These are phyloP conservation scores for Tragelaphus buxtoni DNA, from an alignment of 2,113 vertebrate species.

Conservation along the genomic window DNA sequence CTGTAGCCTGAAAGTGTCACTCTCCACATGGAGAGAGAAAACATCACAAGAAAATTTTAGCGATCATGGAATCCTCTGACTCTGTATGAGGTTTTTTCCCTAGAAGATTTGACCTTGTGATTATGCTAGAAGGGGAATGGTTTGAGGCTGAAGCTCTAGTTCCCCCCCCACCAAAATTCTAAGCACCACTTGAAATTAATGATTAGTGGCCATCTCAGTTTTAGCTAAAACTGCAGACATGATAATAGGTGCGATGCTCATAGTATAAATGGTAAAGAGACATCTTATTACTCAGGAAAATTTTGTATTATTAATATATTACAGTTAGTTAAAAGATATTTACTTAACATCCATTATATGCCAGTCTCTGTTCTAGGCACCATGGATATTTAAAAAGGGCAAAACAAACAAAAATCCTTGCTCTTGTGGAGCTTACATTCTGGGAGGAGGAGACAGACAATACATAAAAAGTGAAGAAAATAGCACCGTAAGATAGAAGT, in stretches of 20 bases:
- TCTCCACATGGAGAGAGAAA: background rate
- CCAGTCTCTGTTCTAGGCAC: background rate
- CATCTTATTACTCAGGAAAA: background rate
- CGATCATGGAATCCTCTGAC: background rate
- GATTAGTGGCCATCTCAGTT: background rate
- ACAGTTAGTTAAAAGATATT: background rate
- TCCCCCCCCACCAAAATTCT: background rate
- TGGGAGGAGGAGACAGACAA: background rate
- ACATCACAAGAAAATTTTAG: background rate
- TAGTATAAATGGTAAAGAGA: background rate
- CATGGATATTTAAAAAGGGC: background rate
- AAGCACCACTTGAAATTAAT: background rate
- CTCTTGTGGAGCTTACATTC: background rate
- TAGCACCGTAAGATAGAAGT: background rate
- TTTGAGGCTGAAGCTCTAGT: background rate
- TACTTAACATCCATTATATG: background rate
- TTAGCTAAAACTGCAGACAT: background rate
- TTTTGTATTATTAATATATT: background rate
- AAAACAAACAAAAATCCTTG: background rate
- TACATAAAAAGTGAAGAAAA: background rate
- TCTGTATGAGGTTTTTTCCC: background rate
- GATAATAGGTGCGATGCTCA: background rate
- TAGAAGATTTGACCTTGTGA: background rate
- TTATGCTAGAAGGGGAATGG: background rate
- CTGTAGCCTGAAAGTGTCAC: background rate